Evolutionary conservation across 2,888 invertebrate species (phyloP), one percentile per base, ranked within the genome.

Genomic region (Germaria angustata): DNA sequence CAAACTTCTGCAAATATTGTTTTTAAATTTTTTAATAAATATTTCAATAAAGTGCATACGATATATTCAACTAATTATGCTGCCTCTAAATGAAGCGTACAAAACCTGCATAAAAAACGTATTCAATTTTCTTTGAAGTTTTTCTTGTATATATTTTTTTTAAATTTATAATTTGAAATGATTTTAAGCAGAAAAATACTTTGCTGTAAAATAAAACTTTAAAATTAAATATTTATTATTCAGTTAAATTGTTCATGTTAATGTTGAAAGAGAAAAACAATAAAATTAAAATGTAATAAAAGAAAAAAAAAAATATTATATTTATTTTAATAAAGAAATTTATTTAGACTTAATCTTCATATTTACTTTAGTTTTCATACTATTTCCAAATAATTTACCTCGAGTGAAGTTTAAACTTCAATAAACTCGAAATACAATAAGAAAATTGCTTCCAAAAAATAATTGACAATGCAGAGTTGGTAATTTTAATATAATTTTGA

Each of bases 161-260:
- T 63, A 49, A 59, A 71, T 41, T 55, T 24, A 57, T 49, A 51
- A 61, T 46, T 46, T 17, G 55, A 57, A 66, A 66, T 76, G 66
- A 17, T 34, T 57, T 76, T 57, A 49, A 66, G 57, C 32, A 66
- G 57, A 75, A 71, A 71, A 59, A 68, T 41, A 55, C 55, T 32
- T 24, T 8, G 7, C 0, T 39, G 39, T 22, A 59, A 46, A 59
- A 34, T 46, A 13, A 15, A n/a, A n/a, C 46, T 9, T 13, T 28
- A 22, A 34, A 44, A 46, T 46, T 34, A 13, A 55, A 55, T 59
- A 72, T 72, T 65, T 66, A 65, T 66, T 55, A 28, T 28, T 44
- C 34, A 65, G 57, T 65, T 36, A 46, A 57, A 57, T 44, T 53
- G 24, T 8, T 22, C 34, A 55, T 65, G 44, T 53, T 32, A 44